A percentile compares a stretch with the other conserved stretches of the same genome.
Evolutionary conservation across 2,888 invertebrate genomes (phyloP).

Genomic region (Steinernema hermaphroditum): DNA sequence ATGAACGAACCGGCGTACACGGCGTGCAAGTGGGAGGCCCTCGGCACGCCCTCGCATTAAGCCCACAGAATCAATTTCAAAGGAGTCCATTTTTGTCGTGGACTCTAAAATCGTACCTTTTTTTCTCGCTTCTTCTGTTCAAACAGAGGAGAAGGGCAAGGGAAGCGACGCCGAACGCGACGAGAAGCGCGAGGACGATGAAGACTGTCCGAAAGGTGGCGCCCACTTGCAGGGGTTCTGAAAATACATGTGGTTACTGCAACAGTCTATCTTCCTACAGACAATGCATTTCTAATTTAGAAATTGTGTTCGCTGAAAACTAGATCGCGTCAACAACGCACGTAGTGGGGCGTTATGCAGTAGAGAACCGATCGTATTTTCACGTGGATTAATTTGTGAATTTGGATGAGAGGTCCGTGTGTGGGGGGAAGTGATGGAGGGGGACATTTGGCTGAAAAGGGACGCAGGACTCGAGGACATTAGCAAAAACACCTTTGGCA

Average conservation of each 20-base stretch:
- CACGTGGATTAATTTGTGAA: slow-evolving; percentile 33
- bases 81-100: neutral
- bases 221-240: slow-evolving; percentile 39
- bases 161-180: slow-evolving; percentile 38
- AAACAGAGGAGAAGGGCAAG: slow-evolving; percentile 42
- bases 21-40: neutral
- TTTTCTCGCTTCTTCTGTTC: slow-evolving; percentile 45
- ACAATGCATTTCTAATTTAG: neutral
- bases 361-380: neutral
- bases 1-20: neutral
- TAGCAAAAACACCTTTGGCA: slow-evolving; percentile 11
- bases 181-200: slow-evolving; percentile 43
- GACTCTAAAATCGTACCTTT: slow-evolving; percentile 37
- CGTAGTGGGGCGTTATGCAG: neutral
- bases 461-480: neutral
- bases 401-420: slow-evolving; percentile 29
- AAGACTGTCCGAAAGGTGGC: slow-evolving; percentile 41
- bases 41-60: neutral
- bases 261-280: neutral
- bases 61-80: neutral
- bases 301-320: neutral
- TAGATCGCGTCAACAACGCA: neutral
- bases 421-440: slow-evolving; percentile 4
- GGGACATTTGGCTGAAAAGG: neutral
- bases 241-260: slow-evolving; percentile 31